Conservation (phyloP, 2,113 vertebrate species). For the Plecturocebus donacophilus region DNA sequence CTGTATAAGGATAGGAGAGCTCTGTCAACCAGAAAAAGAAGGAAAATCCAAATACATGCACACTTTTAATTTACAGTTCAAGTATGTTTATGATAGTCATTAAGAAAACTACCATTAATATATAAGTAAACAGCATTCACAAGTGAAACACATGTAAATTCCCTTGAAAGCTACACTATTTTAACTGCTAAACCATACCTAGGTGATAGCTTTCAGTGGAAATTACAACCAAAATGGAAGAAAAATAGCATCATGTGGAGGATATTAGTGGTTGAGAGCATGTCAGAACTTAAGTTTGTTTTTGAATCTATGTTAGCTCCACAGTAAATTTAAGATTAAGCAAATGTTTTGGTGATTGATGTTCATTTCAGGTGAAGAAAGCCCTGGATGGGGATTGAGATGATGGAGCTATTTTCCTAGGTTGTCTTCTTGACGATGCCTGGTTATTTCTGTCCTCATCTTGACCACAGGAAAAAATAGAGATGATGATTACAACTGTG, state of each 20-base stretch:
- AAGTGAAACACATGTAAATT: neutral
- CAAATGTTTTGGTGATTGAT: neutral
- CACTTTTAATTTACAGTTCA: neutral
- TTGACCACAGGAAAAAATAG: neutral
- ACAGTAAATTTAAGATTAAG: neutral
- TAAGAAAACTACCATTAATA: neutral
- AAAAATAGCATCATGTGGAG: neutral
- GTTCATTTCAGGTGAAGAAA: neutral
- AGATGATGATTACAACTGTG: neutral
- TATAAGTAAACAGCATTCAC: neutral
- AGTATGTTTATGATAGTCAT: neutral
- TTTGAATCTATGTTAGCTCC: neutral
- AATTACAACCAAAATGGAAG: neutral
- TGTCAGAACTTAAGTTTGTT: neutral
- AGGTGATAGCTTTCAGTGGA: neutral
- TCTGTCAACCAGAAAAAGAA: neutral
- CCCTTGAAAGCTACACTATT: neutral
- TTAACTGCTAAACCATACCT: neutral
- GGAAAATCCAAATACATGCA: neutral
- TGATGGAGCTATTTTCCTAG: neutral
- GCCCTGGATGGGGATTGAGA: neutral
- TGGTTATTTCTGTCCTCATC: neutral
- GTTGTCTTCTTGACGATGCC: neutral
- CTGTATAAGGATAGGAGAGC: neutral
- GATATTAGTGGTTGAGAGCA: neutral